Evolutionary conservation across 1,140 invertebrate genomes (phyloP).

Genomic region (Metaphire vulgaris): DNA sequence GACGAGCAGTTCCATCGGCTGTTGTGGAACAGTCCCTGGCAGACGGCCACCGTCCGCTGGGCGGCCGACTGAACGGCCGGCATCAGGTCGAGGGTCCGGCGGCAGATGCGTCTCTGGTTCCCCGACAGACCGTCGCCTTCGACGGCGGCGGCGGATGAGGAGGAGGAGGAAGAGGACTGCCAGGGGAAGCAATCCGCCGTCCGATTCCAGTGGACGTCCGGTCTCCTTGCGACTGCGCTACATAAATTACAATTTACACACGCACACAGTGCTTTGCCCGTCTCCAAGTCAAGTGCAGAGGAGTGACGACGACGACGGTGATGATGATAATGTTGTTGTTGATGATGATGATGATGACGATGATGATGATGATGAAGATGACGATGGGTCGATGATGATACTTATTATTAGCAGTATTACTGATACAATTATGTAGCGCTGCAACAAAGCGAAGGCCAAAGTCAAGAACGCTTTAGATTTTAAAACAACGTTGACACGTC

Average conservation of each 20-base stretch:
- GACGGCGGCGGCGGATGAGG: too few species aligned
- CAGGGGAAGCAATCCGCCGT: constrained; percentile 19
- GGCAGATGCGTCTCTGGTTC: constrained; percentile 33
- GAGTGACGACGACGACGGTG: not conserved
- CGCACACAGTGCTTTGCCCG: too few species aligned
- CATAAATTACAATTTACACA: not conserved
- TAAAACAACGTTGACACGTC: too few species aligned
- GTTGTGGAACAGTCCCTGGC: constrained; percentile 64
- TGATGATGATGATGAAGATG: too few species aligned
- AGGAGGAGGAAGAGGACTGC: too few species aligned
- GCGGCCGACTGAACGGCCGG: constrained; percentile 65
- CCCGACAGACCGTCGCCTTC: not conserved
- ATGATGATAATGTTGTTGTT: too few species aligned
- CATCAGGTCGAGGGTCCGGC: constrained; percentile 69
- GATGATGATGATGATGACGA: too few species aligned
- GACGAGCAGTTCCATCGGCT: constrained; percentile 77
- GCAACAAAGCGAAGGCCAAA: too few species aligned
- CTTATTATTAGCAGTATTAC: too few species aligned
- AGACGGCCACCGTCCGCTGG: constrained; percentile 61
- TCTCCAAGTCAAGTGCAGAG: not conserved
- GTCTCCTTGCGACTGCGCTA: constrained; percentile 23
- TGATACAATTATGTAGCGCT: too few species aligned
- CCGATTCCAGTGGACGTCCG: constrained; percentile 16
- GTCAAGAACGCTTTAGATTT: too few species aligned
- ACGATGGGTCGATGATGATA: too few species aligned